A percentile compares a stretch with the other conserved stretches of the same genome.
These are phyloP conservation scores for Nomia melanderi DNA, from an alignment of 1,140 invertebrate genomes.

Conservation along the genomic window DNA sequence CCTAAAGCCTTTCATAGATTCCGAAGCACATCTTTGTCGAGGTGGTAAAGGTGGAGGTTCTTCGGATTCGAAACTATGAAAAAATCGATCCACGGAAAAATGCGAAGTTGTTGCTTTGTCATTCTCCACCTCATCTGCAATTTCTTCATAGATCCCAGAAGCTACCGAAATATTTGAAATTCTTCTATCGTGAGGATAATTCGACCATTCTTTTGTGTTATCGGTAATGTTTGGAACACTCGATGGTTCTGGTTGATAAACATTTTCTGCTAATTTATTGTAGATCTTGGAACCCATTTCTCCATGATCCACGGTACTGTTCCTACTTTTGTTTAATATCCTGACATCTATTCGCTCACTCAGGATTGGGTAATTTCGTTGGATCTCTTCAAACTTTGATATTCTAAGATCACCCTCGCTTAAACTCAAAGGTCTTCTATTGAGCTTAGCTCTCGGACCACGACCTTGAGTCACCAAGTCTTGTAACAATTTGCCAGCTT, in stretches of 20 bases:
- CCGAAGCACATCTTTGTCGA: conserved; percentile 67
- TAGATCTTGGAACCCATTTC: conserved; percentile 20
- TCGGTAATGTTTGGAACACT: conserved; percentile 50
- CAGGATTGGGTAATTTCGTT: conserved; percentile 48
- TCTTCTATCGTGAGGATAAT: conserved; percentile 68
- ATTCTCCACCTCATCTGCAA: conserved; percentile 70
- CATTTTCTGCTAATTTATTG: conserved; percentile 66
- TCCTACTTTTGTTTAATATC: conserved; percentile 1
- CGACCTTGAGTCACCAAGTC: conserved; percentile 79
- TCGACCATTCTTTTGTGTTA: conserved; percentile 64
- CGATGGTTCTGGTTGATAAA: conserved; percentile 71
- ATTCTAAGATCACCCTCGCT: conserved; percentile 80
- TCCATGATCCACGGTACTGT: background rate
- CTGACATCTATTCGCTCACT: background rate
- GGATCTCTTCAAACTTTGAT: conserved; percentile 30
- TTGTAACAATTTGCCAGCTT: conserved; percentile 77
- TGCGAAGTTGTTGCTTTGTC: conserved; percentile 59
- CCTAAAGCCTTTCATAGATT: conserved; percentile 69
- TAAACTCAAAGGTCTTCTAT: conserved; percentile 77
- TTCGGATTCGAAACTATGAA: conserved; percentile 47
- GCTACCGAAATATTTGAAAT: conserved; percentile 80
- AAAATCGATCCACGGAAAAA: conserved; percentile 68
- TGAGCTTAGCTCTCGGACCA: conserved; percentile 66
- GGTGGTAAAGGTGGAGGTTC: conserved; percentile 78
- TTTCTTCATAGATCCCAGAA: conserved; percentile 83